Base-by-base conservation (phyloP, 2,797 vertebrate species). In the Falco peregrinus region DNA sequence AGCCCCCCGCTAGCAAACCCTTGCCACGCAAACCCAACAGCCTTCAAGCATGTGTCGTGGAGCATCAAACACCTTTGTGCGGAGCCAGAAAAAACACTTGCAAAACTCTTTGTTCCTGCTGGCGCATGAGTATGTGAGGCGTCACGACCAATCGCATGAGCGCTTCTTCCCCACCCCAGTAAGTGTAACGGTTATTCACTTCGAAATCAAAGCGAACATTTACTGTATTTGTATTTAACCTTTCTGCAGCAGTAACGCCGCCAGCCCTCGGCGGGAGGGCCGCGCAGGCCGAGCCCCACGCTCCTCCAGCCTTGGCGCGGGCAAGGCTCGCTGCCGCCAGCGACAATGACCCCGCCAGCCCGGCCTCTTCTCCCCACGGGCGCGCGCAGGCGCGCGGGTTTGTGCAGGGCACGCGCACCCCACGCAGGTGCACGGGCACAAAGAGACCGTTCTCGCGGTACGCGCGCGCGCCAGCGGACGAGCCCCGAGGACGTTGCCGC, bases 121-220 rank as follows among this genome's bases (percentile, higher is more conserved):
- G 64, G 51, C 33, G 39, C 41, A 1, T 3, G 0, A 2, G 5
- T 6, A 1, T 2, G 60, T 3, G 71, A n/a, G 21, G 31, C 4
- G 51, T 9, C 45, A 50, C 0, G 24, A 39, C 17, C 3, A 3
- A 9, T 3, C 2, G 15, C 5, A 0, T 1, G 0, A 25, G 16
- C 0, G 22, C 33, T 63, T 63, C 80, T 13, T 35, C 12, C 68
- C 13, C 43, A 6, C 50, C 6, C 5, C 6, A 3, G 77, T 31
- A 57, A 45, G 17, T 0, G 9, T 10, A 33, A 45, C 1, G 2
- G 25, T 14, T 59, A 15, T 5, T 47, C 16, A 2, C n/a, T 10
- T n/a, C 20, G n/a, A 35, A 71, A 59, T 8, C 48, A n/a, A 50
- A 54, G 59, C 5, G 24, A 50, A 4, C 37, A 5, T 29, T 14